Evolutionary conservation across 2,797 vertebrate species (phyloP).

Genomic region (Simalia tracyae): DNA sequence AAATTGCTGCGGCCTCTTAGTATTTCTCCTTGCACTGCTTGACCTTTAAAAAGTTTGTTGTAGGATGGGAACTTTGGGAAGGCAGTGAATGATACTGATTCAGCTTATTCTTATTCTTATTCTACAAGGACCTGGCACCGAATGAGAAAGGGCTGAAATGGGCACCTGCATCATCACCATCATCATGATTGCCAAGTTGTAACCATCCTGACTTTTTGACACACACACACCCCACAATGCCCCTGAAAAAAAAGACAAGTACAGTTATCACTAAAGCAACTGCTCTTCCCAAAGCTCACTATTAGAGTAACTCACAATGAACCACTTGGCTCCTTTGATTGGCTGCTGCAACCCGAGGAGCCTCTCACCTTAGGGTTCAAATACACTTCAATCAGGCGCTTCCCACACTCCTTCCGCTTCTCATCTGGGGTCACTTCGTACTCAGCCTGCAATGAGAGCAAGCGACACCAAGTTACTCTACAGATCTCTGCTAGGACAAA

Average conservation of each 20-base stretch:
- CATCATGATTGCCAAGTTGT: background rate
- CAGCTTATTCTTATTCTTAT: background rate
- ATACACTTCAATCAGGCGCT: conserved; percentile 84
- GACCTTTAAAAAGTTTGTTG: background rate
- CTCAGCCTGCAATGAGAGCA: conserved; percentile 78
- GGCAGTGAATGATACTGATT: background rate
- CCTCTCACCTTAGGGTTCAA: conserved; percentile 83
- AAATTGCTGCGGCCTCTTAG: background rate
- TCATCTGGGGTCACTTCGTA: conserved; percentile 97
- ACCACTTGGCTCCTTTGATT: background rate
- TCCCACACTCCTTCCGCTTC: conserved; percentile 88
- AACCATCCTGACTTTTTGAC: background rate
- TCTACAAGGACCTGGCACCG: background rate
- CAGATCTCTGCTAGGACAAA: background rate
- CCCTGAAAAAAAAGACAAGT: background rate
- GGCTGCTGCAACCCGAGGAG: conserved; percentile 18
- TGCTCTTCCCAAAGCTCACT: background rate
- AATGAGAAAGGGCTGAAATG: background rate
- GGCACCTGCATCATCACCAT: background rate
- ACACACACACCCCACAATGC: background rate
- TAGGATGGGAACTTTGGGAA: background rate
- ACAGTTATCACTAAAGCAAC: background rate
- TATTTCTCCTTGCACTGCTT: background rate
- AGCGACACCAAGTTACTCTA: conserved; percentile 7
- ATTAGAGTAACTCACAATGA: background rate